Percentiles rank a stretch among this genome's conserved stretches.
These are phyloP conservation scores for Teleogryllus occipitalis DNA, from an alignment of 1,140 invertebrate species.

Conservation along the genomic window DNA sequence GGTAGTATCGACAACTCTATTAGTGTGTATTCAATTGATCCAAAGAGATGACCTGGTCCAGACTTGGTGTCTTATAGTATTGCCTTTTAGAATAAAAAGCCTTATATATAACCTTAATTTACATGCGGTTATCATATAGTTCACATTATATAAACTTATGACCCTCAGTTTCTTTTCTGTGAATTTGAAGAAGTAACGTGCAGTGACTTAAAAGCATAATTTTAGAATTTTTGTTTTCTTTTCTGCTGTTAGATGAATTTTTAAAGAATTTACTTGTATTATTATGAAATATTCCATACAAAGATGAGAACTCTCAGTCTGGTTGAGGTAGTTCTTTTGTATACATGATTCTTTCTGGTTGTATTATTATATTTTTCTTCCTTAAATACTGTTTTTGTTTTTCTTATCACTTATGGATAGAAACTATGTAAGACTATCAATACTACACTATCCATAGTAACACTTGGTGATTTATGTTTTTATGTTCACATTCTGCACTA, in stretches of 20 bases:
- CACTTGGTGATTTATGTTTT: too few species aligned
- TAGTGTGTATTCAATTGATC: slow-evolving; percentile 46
- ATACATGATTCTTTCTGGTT: neutral
- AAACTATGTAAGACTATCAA: too few species aligned
- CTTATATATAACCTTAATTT: too few species aligned
- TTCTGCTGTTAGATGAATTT: neutral
- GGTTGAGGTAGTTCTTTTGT: too few species aligned
- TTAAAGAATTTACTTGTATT: neutral
- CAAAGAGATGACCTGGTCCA: slow-evolving; percentile 17
- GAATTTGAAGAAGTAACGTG: neutral
- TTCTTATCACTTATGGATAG: too few species aligned
- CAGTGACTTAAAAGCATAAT: neutral
- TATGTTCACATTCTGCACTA: too few species aligned
- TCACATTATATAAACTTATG: neutral
- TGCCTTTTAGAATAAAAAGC: neutral
- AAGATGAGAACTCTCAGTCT: too few species aligned
- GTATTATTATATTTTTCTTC: neutral
- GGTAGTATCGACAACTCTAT: slow-evolving; percentile 70
- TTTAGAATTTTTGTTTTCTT: neutral
- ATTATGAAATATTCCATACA: neutral
- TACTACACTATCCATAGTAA: too few species aligned
- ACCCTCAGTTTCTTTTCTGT: neutral
- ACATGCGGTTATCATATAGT: too few species aligned
- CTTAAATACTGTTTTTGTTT: too few species aligned
- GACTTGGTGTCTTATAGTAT: neutral